Evolutionary conservation across 2,797 vertebrate genomes (phyloP), one percentile per base, ranked within the genome.

Genomic region (Clamator glandarius): DNA sequence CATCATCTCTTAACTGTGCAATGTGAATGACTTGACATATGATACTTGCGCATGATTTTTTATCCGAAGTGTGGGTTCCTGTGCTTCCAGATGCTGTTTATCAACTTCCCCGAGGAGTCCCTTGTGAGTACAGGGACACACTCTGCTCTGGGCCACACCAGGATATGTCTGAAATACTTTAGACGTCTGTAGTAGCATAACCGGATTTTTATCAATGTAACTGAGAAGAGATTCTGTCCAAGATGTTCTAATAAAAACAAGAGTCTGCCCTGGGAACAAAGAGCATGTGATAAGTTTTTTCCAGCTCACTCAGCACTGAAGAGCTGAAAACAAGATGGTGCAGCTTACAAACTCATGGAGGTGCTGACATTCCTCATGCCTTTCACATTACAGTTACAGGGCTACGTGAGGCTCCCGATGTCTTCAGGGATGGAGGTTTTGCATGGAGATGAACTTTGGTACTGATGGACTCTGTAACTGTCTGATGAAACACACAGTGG

Each of bases 171-270:
- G 73, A 92, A 91, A 86, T 73, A 74, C 80, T 75, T 78, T 2
- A 23, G 76, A 85, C 66, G 66, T 24, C 91, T 76, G 67, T 70
- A 86, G 93, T 20, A 86, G 87, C 74, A 92, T 64, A 95, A 95
- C 90, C n/a, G 9, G 92, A 86, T 93, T 95, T 91, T 92, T 89
- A 79, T 93, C 91, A 57, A 57, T 63, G 94, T 8, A 24, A 72
- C 73, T 7, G 12, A 88, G 85, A 86, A 0, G 3, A 93, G 85
- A 93, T 76, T 73, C 80, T 48, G 83, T 69, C 80, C 94, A 46
- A 92, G 93, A 87, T 90, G 91, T 95, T 90, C 95, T 92, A 59
- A 94, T 93, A 84, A 95, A 95, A 96, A 79, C 86, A 84, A 55
- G 83, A 79, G 28, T 9, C 93, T 84, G 42, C 88, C 86, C 80